A percentile compares a stretch with the other conserved stretches of the same genome.
phyloP scores from a whole-genome alignment of 2,797 vertebrate genomes.

The Scarus forsteni region DNA sequence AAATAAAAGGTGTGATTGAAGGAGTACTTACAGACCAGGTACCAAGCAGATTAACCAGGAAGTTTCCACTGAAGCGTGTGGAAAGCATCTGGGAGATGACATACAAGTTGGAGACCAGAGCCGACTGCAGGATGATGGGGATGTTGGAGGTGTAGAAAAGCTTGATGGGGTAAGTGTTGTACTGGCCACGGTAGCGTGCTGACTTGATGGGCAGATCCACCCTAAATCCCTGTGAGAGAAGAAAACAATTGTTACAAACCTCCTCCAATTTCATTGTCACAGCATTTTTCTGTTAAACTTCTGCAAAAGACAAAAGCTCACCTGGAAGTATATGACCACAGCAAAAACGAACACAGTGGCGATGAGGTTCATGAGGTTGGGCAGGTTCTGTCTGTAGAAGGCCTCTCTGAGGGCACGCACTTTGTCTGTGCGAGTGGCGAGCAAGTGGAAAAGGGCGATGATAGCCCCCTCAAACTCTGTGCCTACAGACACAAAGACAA shows the following conservation, averaged over 20 bases:
- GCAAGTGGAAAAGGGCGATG: conserved; percentile 96
- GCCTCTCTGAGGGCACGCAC: conserved; percentile 96
- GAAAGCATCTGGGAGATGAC: conserved; percentile 99
- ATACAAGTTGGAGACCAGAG: conserved; percentile 96
- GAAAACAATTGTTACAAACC: neutral
- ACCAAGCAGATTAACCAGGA: conserved; percentile 95
- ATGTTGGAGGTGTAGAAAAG: conserved; percentile 99
- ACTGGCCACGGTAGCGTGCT: conserved; percentile 96
- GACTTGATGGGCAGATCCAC: conserved; percentile 99
- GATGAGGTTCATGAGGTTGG: conserved; percentile 98
- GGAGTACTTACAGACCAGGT: conserved; percentile 97
- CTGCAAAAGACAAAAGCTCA: conserved; percentile 62
- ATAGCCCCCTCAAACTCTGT: conserved; percentile 98
- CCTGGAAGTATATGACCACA: conserved; percentile 99
- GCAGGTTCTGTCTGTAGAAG: conserved; percentile 98
- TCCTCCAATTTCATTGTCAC: neutral
- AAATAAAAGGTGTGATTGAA: neutral
- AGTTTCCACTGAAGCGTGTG: conserved; percentile 96
- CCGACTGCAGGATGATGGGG: conserved; percentile 98
- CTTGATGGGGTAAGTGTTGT: conserved; percentile 99
- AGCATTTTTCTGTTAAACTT: neutral
- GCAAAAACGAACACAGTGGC: conserved; percentile 98
- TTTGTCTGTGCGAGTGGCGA: conserved; percentile 98
- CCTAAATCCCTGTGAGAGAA: conserved; percentile 91
- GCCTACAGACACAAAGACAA: conserved; percentile 76